Evolutionary conservation across 1,140 invertebrate genomes (phyloP).

Genomic region (Achroia grisella): DNA sequence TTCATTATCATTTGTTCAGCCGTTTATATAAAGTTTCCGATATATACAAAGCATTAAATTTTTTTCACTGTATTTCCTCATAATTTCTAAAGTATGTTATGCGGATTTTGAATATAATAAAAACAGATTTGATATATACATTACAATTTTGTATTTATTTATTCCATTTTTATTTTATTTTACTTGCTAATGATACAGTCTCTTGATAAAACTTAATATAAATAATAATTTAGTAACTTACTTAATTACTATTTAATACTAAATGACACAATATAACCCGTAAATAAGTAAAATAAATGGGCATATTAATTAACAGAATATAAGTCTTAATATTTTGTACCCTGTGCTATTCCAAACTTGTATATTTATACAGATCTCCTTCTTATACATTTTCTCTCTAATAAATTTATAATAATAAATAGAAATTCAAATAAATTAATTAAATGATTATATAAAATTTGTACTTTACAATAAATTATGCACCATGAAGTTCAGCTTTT

Average conservation of each 20-base stretch:
- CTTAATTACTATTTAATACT: slow-evolving; percentile 2
- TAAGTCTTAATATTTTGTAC: slow-evolving; percentile 14
- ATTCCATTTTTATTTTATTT: too few species aligned
- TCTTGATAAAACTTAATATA: slow-evolving; percentile 17
- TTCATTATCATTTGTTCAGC: too few species aligned
- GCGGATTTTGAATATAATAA: too few species aligned
- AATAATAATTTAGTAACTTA: neutral
- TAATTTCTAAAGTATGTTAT: too few species aligned
- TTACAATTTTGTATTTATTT: too few species aligned
- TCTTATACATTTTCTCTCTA: slow-evolving; percentile 9
- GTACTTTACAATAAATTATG: slow-evolving; percentile 16
- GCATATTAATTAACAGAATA: too few species aligned
- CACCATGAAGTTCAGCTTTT: slow-evolving; percentile 42
- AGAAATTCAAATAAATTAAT: slow-evolving; percentile 14
- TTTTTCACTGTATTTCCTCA: too few species aligned
- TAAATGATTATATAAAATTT: slow-evolving; percentile 13
- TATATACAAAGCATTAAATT: too few species aligned
- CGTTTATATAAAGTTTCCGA: too few species aligned
- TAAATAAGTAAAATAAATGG: slow-evolving; percentile 10
- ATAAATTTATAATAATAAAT: slow-evolving; percentile 12
- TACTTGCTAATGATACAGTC: slow-evolving; percentile 28
- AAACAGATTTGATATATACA: too few species aligned
- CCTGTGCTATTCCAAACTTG: slow-evolving; percentile 37
- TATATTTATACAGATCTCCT: slow-evolving; percentile 26
- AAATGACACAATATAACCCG: slow-evolving; percentile 35